Percentiles rank a stretch among this genome's conserved stretches.
These are phyloP conservation scores for Thalassophryne amazonica DNA, from an alignment of 2,797 vertebrate species.

Conservation along the genomic window DNA sequence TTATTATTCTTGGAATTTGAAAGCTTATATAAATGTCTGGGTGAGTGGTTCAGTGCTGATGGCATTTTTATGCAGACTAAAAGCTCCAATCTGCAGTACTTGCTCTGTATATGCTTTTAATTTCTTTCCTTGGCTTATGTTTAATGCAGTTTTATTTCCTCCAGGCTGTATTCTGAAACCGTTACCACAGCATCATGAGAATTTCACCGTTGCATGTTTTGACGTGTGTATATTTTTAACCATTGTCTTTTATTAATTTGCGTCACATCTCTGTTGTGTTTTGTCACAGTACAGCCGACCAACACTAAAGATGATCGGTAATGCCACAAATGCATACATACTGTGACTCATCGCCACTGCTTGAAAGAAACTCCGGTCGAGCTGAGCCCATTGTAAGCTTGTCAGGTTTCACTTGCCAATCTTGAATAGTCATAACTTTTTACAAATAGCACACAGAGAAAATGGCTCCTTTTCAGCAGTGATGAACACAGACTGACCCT, in stretches of 20 bases:
- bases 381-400: background rate
- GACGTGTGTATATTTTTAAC: too few relatives aligned
- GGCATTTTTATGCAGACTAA: background rate
- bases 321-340: too few relatives aligned
- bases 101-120: background rate
- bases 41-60: constrained; percentile 5
- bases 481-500: constrained; percentile 1
- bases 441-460: constrained; percentile 25
- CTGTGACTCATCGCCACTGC: background rate
- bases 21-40: background rate
- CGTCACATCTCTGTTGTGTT: background rate
- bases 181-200: background rate
- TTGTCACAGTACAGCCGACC: background rate
- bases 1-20: background rate
- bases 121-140: constrained; percentile 3
- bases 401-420: constrained; percentile 20
- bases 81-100: background rate
- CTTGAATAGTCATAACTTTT: constrained; percentile 3
- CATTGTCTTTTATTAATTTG: background rate
- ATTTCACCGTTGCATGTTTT: too few relatives aligned
- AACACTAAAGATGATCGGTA: background rate
- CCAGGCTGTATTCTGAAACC: background rate
- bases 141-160: constrained; percentile 2
- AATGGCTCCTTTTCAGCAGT: background rate
- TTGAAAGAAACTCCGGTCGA: constrained; percentile 7